Base-by-base conservation (phyloP, 2,113 vertebrate species). In the Psephotus haematonotus region DNA sequence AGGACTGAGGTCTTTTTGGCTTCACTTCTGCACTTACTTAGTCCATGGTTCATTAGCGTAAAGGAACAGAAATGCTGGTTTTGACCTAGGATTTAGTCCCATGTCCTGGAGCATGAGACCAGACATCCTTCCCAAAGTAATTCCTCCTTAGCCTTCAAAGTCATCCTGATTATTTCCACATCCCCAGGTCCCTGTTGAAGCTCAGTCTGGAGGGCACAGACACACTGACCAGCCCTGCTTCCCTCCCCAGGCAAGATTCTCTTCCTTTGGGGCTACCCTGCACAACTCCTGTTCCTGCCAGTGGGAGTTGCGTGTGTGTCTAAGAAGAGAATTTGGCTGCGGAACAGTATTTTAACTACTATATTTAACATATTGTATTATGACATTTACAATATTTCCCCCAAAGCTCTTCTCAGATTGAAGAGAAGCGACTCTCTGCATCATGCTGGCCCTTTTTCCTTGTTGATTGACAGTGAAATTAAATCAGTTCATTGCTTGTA, bases 351-450 rank as follows among this genome's bases (percentile, higher is more conserved):
- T 97, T 97, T 94, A 97, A 93, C 93, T 92, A 96, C 93, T 93
- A 93, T 96, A 95, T 97, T 97, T 97, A 97, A 96, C 95, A 97
- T 97, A 97, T 96, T 97, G 97, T 97, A 97, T 97, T 96, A 92
- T 97, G 97, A 97, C 96, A 97, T 97, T 97, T 96, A 96, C 95
- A 97, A 96, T 97, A 97, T 97, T 97, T 97, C 94, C 96, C 96
- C 82, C 85, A 97, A 97, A 97, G 96, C 97, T 96, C 95, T 94
- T 95, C 96, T 97, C 95, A 96, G 92, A 95, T 82, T 96, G 96
- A 96, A 85, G 96, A 82, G 92, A 80, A 96, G 96, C 7, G 13
- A 91, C 83, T 97, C 64, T 92, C 86, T 84, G 95, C 63, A 24
- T 92, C 47, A 91, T 94, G 96, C 91, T 96, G 96, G 96, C 97